Conservation (phyloP, 2,888 invertebrate genomes). For the Calameuta idolon region DNA sequence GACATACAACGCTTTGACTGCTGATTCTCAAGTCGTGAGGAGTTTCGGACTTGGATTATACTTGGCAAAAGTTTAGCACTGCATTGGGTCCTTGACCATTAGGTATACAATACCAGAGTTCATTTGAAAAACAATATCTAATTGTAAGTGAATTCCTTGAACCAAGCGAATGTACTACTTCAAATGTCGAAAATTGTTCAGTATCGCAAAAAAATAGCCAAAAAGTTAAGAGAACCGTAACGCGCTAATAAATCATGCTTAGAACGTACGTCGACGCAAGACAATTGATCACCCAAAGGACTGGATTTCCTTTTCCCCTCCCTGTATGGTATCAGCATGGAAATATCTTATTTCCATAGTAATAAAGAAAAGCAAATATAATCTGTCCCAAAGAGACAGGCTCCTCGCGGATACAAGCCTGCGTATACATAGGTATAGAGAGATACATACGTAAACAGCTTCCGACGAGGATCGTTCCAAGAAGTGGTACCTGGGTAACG, state of each 20-base stretch:
- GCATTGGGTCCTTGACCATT: background rate
- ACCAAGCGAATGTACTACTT: background rate
- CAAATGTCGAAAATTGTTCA: background rate
- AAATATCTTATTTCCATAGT: constrained; percentile 7
- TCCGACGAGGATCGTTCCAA: background rate
- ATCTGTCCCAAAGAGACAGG: background rate
- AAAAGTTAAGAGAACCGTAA: background rate
- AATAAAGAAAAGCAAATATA: constrained; percentile 8
- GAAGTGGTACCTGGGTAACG: background rate
- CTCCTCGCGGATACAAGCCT: background rate
- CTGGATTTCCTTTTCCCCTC: background rate
- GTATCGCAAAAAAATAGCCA: background rate
- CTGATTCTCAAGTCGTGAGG: background rate
- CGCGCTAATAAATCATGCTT: background rate
- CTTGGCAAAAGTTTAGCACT: background rate
- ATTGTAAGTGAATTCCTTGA: background rate
- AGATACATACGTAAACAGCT: background rate
- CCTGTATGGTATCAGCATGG: background rate
- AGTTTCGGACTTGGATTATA: background rate
- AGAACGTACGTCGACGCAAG: background rate
- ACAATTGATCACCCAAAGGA: constrained; percentile 1
- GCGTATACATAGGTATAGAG: background rate
- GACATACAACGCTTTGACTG: background rate
- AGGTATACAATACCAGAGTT: background rate
- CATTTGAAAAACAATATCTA: background rate